These are phyloP conservation scores for Eupithecia vulgata DNA, from an alignment of 2,888 invertebrate genomes.

Conservation along the genomic window DNA sequence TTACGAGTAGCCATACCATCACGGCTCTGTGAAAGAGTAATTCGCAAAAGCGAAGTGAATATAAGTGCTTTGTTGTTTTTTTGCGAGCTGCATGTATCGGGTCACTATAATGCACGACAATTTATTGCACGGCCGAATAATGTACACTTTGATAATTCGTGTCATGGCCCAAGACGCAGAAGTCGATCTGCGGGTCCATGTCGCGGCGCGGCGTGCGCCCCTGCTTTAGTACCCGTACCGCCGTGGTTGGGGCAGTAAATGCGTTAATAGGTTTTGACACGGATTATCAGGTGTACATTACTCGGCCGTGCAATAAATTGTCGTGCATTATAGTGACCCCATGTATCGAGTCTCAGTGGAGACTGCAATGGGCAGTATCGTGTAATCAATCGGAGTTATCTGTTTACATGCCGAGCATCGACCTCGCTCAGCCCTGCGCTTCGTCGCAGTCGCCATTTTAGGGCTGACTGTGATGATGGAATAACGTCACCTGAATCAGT, in stretches of 20 bases:
- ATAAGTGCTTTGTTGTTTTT: constrained; percentile 27
- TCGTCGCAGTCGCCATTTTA: constrained; percentile 36
- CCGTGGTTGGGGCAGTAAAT: too few species aligned
- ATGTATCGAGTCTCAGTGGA: constrained; percentile 37
- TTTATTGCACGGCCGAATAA: too few species aligned
- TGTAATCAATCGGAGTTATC: constrained; percentile 75
- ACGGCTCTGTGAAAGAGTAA: background rate
- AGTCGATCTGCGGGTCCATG: too few species aligned
- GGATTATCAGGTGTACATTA: too few species aligned
- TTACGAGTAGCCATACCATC: background rate
- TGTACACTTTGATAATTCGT: too few species aligned
- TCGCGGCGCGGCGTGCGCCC: too few species aligned
- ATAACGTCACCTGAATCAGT: background rate
- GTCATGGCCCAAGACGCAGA: too few species aligned
- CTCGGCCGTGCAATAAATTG: too few species aligned
- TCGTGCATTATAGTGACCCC: too few species aligned
- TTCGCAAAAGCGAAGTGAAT: background rate
- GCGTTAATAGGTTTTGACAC: too few species aligned
- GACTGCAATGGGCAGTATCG: constrained; percentile 65
- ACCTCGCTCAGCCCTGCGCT: constrained; percentile 55
- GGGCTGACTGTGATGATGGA: constrained; percentile 28
- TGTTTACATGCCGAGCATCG: constrained; percentile 70
- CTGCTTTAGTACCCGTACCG: too few species aligned
- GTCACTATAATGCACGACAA: too few species aligned
- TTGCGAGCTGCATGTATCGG: constrained; percentile 30